Evolutionary conservation across 2,888 invertebrate genomes (phyloP), one percentile per base, ranked within the genome.

Genomic region (Cosmia trapezina): DNA sequence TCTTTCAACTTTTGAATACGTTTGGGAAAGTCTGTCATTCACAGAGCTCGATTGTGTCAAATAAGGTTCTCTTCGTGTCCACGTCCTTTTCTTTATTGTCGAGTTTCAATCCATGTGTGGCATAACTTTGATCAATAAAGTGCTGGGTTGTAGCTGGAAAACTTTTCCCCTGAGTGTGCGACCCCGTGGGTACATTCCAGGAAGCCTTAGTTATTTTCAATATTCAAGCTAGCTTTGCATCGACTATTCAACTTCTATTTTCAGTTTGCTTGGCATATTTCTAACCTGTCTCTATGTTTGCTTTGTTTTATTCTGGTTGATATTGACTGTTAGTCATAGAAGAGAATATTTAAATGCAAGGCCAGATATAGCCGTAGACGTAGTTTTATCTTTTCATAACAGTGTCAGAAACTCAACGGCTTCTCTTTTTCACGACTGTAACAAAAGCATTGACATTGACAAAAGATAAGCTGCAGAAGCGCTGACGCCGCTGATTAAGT

Each of bases 191-290:
- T 41, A 9, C 47, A 68, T 64, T 64, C 80, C 28, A 51, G 67
- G 60, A 78, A 78, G 33, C 60, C 60, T 61, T 77, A 53, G 60
- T 41, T 62, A 22, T 64, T 74, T 81, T 51, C 28, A 56, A 65
- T 75, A 68, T 61, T 61, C 43, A 56, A 43, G 49, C 19, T 62
- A 11, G 61, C 45, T 66, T 47, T 61, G 22, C 56, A 61, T 64
- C 41, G 49, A 54, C 17, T 56, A 54, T 56, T 68, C 59, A 47
- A 60, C 17, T 68, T 45, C 43, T 56, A 61, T 75, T 68, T 37
- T 59, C 19, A 54, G 59, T 64, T 59, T 47, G n/a, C 41, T 28
- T 47, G 19, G 17, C 41, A 47, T 45, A 60, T 41, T 60, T 59
- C 4, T 22, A 56, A 49, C 12, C 14, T 53, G 6, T 62, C 43